Evolutionary conservation across 2,113 vertebrate species (phyloP).

Genomic region (Pseudorasbora parva): DNA sequence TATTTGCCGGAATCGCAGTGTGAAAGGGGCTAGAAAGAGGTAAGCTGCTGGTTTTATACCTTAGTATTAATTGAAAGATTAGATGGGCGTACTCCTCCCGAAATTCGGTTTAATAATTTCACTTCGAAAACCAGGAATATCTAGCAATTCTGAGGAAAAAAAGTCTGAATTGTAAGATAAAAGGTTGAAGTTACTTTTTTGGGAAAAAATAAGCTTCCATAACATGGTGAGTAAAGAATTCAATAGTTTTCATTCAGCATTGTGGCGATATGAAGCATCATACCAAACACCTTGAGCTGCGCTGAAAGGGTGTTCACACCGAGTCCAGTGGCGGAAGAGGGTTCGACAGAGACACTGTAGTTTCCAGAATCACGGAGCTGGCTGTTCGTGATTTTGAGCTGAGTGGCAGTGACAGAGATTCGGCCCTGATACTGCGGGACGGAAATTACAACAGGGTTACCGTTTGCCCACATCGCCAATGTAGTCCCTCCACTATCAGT

Average conservation of each 20-base stretch:
- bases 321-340: constrained; percentile 57
- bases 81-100: too few relatives aligned
- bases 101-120: too few relatives aligned
- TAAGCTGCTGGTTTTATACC: too few relatives aligned
- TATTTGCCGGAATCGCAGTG: too few relatives aligned
- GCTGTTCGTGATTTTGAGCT: constrained; percentile 67
- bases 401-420: constrained; percentile 67
- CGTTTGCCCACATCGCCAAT: constrained; percentile 63
- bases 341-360: constrained; percentile 71
- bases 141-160: too few relatives aligned
- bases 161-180: too few relatives aligned
- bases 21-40: too few relatives aligned
- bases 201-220: background rate
- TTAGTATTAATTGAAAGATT: too few relatives aligned
- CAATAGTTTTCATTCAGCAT: background rate
- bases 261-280: constrained; percentile 45
- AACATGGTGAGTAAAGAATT: background rate
- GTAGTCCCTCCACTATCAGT: constrained; percentile 32
- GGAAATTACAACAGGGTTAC: background rate
- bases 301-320: constrained; percentile 59
- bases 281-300: constrained; percentile 74
- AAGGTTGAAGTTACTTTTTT: too few relatives aligned
- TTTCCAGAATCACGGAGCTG: constrained; percentile 66
- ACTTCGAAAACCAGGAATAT: too few relatives aligned
- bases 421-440: constrained; percentile 69